Conservation (phyloP, 37 sponge, comb jelly and placozoan genomes). For the Aplysina aerophoba region DNA sequence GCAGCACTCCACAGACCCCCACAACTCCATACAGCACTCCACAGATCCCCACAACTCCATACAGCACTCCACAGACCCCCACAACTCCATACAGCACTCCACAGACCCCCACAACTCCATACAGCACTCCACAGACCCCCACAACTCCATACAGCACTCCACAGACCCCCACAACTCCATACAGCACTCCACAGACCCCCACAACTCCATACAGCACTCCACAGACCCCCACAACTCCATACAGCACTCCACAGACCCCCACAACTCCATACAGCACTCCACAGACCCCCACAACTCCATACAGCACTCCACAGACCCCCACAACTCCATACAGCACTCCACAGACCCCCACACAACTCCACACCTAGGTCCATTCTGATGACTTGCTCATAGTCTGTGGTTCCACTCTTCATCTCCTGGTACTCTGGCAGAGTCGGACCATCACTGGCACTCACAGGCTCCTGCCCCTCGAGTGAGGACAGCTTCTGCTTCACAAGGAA, state of each 20-base stretch:
- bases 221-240: neutral
- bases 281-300: too few relatives aligned
- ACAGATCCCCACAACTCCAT: neutral
- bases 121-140: neutral
- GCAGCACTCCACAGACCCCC: neutral
- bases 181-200: neutral
- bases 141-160: neutral
- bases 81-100: neutral
- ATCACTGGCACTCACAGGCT: constrained; percentile 8
- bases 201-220: neutral
- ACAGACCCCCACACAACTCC: neutral
- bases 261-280: neutral
- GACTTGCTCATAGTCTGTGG: constrained; percentile 62
- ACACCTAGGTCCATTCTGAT: constrained; percentile 77
- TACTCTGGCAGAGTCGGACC: neutral
- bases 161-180: neutral
- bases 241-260: neutral
- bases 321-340: neutral
- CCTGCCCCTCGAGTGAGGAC: neutral
- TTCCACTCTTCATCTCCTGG: constrained; percentile 1
- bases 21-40: neutral
- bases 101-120: neutral
- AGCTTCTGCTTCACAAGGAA: constrained; percentile 20
- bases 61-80: neutral
- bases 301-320: neutral